Evolutionary conservation across 2,888 invertebrate genomes (phyloP).

Genomic region (Anthoptus insignis): DNA sequence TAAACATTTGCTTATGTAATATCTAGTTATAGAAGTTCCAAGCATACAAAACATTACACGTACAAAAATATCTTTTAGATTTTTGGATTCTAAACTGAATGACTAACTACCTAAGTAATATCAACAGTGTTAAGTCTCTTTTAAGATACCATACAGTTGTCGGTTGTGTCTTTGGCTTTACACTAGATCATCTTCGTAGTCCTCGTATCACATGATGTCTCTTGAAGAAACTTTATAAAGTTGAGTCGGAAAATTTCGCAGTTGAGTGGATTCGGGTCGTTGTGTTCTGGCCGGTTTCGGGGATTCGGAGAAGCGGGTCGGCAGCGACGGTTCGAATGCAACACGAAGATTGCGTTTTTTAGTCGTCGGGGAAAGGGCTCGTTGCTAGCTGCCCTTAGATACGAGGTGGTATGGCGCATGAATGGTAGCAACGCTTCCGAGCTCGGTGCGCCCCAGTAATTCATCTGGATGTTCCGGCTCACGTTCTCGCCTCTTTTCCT

Average conservation of each 20-base stretch:
- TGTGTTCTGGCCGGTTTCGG: conserved; percentile 20
- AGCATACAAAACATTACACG: conserved; percentile 55
- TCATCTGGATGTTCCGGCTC: conserved; percentile 77
- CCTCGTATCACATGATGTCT: conserved; percentile 75
- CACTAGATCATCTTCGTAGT: conserved; percentile 73
- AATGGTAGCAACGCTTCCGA: conserved; percentile 75
- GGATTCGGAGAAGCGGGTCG: conserved; percentile 50
- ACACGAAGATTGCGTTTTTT: conserved; percentile 53
- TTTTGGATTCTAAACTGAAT: conserved; percentile 51
- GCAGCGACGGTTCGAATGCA: conserved; percentile 49
- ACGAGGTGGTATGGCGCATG: conserved; percentile 72
- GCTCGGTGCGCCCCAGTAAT: conserved; percentile 66
- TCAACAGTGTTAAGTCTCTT: conserved; percentile 32
- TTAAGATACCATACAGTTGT: conserved; percentile 21
- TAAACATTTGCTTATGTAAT: conserved; percentile 22
- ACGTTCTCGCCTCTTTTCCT: conserved; percentile 87
- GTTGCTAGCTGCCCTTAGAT: conserved; percentile 74
- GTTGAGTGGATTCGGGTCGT: conserved; percentile 48
- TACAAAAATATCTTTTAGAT: conserved; percentile 64
- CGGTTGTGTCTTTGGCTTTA: conserved; percentile 62
- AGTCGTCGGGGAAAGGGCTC: conserved; percentile 56
- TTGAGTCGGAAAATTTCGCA: conserved; percentile 60
- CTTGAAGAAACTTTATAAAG: conserved; percentile 58
- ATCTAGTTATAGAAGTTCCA: conserved; percentile 16
- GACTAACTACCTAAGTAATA: conserved; percentile 48